These are phyloP conservation scores for Erebia palarica DNA, from an alignment of 2,888 invertebrate genomes.

Conservation along the genomic window DNA sequence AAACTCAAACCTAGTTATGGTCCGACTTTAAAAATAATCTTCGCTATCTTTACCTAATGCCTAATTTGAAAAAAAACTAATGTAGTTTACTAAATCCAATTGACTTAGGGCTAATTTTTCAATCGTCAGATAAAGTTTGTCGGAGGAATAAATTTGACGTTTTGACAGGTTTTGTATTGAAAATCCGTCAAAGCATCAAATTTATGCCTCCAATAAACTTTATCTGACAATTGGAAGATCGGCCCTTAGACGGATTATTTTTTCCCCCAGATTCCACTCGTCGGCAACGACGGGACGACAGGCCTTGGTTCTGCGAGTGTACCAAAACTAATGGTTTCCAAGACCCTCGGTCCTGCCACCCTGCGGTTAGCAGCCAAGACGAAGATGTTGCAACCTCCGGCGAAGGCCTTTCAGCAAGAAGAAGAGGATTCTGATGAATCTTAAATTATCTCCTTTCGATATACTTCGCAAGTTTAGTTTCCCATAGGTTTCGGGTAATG, in stretches of 20 bases:
- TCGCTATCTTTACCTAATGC: too few species aligned
- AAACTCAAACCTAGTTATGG: too few species aligned
- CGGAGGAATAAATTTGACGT: too few species aligned
- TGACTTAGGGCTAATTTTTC: too few species aligned
- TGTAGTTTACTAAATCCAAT: not conserved
- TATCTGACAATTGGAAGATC: too few species aligned
- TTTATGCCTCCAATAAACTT: not conserved
- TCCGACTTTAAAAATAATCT: too few species aligned
- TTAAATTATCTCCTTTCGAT: not conserved
- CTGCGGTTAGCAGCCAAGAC: constrained; percentile 62
- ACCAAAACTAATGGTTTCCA: constrained; percentile 38
- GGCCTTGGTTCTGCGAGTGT: constrained; percentile 79
- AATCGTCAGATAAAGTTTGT: too few species aligned
- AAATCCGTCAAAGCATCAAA: too few species aligned
- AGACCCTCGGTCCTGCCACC: constrained; percentile 61
- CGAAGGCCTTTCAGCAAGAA: constrained; percentile 65
- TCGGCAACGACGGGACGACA: constrained; percentile 83
- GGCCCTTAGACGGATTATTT: constrained; percentile 6
- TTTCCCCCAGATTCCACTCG: constrained; percentile 81
- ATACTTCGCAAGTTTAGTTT: not conserved
- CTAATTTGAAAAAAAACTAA: too few species aligned
- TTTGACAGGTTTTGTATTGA: too few species aligned
- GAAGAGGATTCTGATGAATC: constrained; percentile 60
- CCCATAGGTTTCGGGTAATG: too few species aligned
- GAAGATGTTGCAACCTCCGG: constrained; percentile 70